Evolutionary conservation across 1,140 invertebrate genomes (phyloP).

Genomic region (Nilaparvata lugens): DNA sequence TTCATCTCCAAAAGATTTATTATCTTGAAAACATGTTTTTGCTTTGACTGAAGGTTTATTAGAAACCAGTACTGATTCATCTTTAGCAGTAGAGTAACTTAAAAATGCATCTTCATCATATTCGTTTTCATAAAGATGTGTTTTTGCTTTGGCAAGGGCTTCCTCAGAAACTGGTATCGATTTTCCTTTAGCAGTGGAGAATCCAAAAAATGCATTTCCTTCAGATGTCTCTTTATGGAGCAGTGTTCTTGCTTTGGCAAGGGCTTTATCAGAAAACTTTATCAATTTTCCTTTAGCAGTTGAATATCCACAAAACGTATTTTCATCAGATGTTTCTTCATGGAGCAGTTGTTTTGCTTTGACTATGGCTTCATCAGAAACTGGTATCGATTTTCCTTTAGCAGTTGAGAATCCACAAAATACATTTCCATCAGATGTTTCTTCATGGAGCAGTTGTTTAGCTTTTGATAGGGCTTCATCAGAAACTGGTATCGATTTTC

Average conservation of each 20-base stretch:
- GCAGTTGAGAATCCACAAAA: too few species aligned
- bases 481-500: too few species aligned
- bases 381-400: background rate
- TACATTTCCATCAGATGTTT: background rate
- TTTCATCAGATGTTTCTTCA: background rate
- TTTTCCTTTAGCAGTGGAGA: background rate
- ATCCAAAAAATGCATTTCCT: background rate
- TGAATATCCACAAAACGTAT: background rate
- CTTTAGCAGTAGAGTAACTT: background rate
- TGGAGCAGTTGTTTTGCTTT: background rate
- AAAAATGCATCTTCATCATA: background rate
- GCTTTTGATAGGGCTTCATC: too few species aligned
- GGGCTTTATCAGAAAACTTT: background rate
- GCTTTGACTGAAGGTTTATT: background rate
- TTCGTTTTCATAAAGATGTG: background rate
- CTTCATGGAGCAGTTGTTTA: too few species aligned
- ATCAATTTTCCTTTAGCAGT: background rate
- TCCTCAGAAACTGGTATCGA: background rate
- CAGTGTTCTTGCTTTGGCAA: background rate
- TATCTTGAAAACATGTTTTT: background rate
- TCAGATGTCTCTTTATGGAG: background rate
- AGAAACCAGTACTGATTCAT: background rate
- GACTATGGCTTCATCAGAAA: background rate
- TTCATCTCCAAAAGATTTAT: background rate
- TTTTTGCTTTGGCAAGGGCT: background rate